These are phyloP conservation scores for Nothobranchius kuhntae DNA, from an alignment of 2,113 vertebrate genomes.

Conservation along the genomic window DNA sequence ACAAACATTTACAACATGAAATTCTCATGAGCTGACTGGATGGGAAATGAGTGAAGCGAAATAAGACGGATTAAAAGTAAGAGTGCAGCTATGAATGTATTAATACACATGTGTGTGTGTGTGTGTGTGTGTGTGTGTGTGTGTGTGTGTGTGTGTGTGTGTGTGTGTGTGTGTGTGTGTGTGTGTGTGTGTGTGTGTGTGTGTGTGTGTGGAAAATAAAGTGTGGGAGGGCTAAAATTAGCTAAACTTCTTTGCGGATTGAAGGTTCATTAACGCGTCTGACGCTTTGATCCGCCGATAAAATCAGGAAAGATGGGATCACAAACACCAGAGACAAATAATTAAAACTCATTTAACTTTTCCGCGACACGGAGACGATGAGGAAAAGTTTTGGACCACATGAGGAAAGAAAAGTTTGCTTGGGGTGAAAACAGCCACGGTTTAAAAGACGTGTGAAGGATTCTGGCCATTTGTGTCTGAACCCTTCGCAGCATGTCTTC, in stretches of 20 bases:
- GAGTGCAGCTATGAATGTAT: constrained; percentile 9
- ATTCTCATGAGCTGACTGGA: constrained; percentile 37
- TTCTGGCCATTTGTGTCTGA: too few species aligned
- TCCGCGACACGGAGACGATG: constrained; percentile 8
- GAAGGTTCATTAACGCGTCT: constrained; percentile 65
- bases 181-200: not conserved
- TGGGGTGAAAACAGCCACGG: constrained; percentile 24
- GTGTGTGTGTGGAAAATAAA: not conserved
- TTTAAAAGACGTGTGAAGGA: too few species aligned
- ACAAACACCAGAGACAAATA: constrained; percentile 22
- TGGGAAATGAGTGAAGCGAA: constrained; percentile 21
- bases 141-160: not conserved
- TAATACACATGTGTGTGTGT: not conserved
- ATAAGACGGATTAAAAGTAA: constrained; percentile 19
- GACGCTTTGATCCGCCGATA: constrained; percentile 47
- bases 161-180: not conserved
- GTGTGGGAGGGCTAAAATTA: constrained; percentile 16
- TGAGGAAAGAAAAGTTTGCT: constrained; percentile 21
- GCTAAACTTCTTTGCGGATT: constrained; percentile 53
- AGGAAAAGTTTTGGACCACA: constrained; percentile 19
- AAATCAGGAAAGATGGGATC: constrained; percentile 14
- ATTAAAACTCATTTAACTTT: constrained; percentile 36
- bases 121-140: not conserved
- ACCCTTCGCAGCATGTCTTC: too few species aligned
- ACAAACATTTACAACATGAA: constrained; percentile 50